Evolutionary conservation across 1,140 invertebrate species (phyloP), one percentile per base, ranked within the genome.

Genomic region (Drosophila repletoides): DNA sequence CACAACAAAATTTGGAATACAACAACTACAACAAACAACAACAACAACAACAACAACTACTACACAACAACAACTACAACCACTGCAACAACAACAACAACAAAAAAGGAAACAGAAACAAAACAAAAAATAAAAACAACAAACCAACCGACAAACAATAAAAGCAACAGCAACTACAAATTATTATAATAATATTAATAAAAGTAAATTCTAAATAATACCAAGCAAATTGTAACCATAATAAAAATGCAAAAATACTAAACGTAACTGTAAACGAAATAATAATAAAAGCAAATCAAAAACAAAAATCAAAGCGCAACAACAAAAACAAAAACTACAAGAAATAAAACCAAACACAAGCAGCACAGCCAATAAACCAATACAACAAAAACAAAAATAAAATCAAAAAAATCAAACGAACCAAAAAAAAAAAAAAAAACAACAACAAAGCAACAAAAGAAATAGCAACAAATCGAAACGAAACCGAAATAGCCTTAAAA

Each of bases 1-100:
- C 83, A 88, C 81, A 87, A 87, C 81, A 87, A 87, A 87, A 87
- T 87, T 87, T 87, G 81, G 81, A 87, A 87, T 88, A 89, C 86
- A 83, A 88, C 73, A 70, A 87, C 80, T 74, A 88, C 76, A 77
- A 84, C 70, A 56, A 77, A 88, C 76, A 77, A 84, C 70, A 56
- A 61, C 69, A 56, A 61, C 74, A 58, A 74, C 67, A 48, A 56
- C 61, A 59, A 67, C 67, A 51, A 72, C 75, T 69, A 74, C 56
- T 61, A 71, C 51, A 58, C 53, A 70, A 56, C 61, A 51, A 80
- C 69, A 58, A 77, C 73, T 58, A 72, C 65, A 68, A 67, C 71
- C 31, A 72, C 69, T 24, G 38, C 74, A 70, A 59, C 72, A 56
- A 63, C 59, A 59, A 76, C 67, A 65, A 63, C 59, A 59, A 58